A percentile compares a stretch with the other conserved stretches of the same genome.
Conservation (phyloP, 1,140 invertebrate genomes). For the Liolophura sinensis region DNA sequence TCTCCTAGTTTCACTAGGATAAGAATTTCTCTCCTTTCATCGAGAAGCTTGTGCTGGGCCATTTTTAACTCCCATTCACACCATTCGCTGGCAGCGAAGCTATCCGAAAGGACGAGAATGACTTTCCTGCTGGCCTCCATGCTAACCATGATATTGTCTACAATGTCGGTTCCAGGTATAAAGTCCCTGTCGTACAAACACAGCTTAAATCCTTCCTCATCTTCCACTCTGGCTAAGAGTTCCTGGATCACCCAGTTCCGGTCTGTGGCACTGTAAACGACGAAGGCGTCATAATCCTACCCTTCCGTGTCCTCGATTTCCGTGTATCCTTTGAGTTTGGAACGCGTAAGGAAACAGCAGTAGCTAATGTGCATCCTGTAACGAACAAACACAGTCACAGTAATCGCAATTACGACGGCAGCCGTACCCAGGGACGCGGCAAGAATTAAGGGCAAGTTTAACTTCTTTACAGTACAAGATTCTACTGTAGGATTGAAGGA, state of each 20-base stretch:
- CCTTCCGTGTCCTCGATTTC: too few species aligned
- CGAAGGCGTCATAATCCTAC: too few species aligned
- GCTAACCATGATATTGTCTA: constrained; percentile 65
- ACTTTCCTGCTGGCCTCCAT: constrained; percentile 66
- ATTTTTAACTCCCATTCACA: too few species aligned
- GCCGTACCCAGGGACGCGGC: neutral
- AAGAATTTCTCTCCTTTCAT: too few species aligned
- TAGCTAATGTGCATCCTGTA: too few species aligned
- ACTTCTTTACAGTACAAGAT: neutral
- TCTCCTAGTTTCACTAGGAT: constrained; percentile 86
- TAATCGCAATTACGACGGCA: neutral
- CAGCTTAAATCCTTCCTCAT: constrained; percentile 69
- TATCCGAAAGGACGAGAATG: constrained; percentile 66
- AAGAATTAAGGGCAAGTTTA: constrained; percentile 1
- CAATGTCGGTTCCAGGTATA: constrained; percentile 74
- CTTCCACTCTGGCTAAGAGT: constrained; percentile 13
- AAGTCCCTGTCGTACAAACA: constrained; percentile 89
- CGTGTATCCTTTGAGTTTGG: too few species aligned
- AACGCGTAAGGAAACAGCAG: too few species aligned
- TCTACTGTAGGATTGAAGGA: too few species aligned
- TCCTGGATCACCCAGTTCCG: constrained; percentile 12
- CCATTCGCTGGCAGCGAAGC: constrained; percentile 67
- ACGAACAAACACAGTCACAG: too few species aligned
- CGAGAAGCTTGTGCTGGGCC: too few species aligned
- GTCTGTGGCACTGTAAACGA: constrained; percentile 11